phyloP scores from a whole-genome alignment of 2,888 invertebrate genomes.

The Morpho deidamia region DNA sequence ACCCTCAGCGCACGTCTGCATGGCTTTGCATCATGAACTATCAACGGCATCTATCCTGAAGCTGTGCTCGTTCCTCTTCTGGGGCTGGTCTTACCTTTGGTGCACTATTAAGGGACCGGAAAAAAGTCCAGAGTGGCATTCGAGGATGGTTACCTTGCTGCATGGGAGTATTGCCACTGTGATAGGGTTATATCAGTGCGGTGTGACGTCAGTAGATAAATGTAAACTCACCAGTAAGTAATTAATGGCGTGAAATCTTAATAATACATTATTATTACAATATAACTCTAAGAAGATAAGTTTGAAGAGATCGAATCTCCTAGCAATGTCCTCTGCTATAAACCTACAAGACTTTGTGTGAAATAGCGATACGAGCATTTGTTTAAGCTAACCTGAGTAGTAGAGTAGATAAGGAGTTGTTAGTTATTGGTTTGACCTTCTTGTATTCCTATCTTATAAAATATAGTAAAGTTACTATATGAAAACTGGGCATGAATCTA shows the following conservation, averaged over 20 bases:
- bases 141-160: constrained; percentile 51
- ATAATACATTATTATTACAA: no score
- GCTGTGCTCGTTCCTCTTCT: constrained; percentile 53
- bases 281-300: no score
- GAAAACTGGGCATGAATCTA: no score
- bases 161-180: constrained; percentile 53
- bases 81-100: constrained; percentile 48
- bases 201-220: constrained; percentile 32
- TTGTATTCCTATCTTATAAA: no score
- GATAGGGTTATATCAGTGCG: constrained; percentile 51
- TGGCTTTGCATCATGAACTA: constrained; percentile 43
- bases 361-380: no score
- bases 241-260: background rate
- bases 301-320: no score
- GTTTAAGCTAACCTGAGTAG: no score
- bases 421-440: no score
- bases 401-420: no score
- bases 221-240: constrained; percentile 48
- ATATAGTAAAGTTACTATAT: no score
- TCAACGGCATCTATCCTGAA: constrained; percentile 43
- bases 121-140: constrained; percentile 53
- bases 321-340: no score
- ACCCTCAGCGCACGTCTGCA: constrained; percentile 14
- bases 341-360: no score
- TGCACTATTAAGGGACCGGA: constrained; percentile 29